phyloP scores from a whole-genome alignment of 2,888 invertebrate genomes.

The Phengaris alcon region DNA sequence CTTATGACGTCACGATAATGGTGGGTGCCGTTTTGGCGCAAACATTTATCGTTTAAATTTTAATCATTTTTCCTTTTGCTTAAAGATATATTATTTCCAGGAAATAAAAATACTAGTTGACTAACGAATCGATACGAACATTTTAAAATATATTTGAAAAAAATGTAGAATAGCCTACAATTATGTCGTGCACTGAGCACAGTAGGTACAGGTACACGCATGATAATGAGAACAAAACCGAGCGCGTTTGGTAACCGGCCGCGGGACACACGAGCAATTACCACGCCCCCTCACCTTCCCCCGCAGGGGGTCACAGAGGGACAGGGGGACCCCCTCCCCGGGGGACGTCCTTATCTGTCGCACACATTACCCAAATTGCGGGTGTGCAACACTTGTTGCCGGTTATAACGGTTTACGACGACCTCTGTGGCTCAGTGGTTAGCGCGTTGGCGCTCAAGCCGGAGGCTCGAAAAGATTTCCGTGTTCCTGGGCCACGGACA shows the following conservation, averaged over 20 bases:
- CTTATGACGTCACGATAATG: too few relatives aligned
- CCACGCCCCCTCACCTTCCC: constrained; percentile 23
- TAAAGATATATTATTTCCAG: too few relatives aligned
- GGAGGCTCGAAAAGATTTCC: not conserved
- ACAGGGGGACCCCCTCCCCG: constrained; percentile 35
- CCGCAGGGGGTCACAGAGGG: constrained; percentile 26
- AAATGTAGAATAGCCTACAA: too few relatives aligned
- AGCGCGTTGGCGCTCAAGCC: too few relatives aligned
- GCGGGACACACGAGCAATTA: constrained; percentile 1
- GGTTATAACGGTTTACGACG: constrained; percentile 19
- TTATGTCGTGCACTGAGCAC: too few relatives aligned
- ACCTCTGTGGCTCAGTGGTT: too few relatives aligned
- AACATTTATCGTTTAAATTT: too few relatives aligned
- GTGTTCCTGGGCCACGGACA: not conserved
- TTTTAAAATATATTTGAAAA: too few relatives aligned
- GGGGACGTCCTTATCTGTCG: constrained; percentile 52
- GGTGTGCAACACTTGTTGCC: constrained; percentile 39
- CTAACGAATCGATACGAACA: too few relatives aligned
- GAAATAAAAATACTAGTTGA: too few relatives aligned
- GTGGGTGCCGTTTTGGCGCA: too few relatives aligned
- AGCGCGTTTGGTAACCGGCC: constrained; percentile 20
- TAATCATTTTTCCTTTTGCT: too few relatives aligned
- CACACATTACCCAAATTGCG: constrained; percentile 63
- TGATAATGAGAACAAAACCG: constrained; percentile 41
- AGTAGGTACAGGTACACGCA: not conserved